Base-by-base conservation (phyloP, 2,888 invertebrate genomes). In the Cryptophagus acutangulus region DNA sequence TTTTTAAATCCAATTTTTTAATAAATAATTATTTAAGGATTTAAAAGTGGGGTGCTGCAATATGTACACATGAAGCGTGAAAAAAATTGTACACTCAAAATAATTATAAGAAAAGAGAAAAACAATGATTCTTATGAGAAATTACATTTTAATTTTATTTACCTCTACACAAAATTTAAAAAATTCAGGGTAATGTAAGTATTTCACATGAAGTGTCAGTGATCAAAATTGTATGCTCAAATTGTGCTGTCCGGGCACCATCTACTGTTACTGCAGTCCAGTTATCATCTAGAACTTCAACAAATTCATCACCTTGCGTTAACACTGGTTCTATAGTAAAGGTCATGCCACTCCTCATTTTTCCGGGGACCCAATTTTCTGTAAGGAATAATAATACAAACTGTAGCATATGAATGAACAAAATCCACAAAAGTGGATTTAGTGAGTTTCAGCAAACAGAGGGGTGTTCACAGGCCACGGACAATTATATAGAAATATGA, bases 281-380 rank as follows among this genome's bases (percentile, higher is more conserved):
- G 0, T 86, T 84, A 65, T 99, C 96, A 36, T 85, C 81, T 10
- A 88, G 73, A 43, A 89, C 73, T 15, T 78, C 74, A 1, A 87
- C 74, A 39, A 81, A 72, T 28, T 74, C 73, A 1, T 69, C 70
- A 1, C 93, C 93, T 52, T 89, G 84, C 1, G 84, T 80, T 10
- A 96, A 61, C 5, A 87, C 82, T 6, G 96, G 96, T 62, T 96
- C 95, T 57, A 96, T 87, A 0, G 95, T 96, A 61, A 96, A 95
- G 0, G 88, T 87, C 88, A 93, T 93, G n/a, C 92, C 92, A 2
- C 84, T 69, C 52, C 75, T 63, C 93, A 94, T 93, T 34, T 66
- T 59, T 0, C 85, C 87, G 0, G 77, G 76, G 52, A 76, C 73
- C 36, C 75, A 61, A 59, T 87, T 85, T 49, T 71, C 86, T 84